phyloP scores from a whole-genome alignment of 2,888 invertebrate genomes.

The Rhingia campestris region DNA sequence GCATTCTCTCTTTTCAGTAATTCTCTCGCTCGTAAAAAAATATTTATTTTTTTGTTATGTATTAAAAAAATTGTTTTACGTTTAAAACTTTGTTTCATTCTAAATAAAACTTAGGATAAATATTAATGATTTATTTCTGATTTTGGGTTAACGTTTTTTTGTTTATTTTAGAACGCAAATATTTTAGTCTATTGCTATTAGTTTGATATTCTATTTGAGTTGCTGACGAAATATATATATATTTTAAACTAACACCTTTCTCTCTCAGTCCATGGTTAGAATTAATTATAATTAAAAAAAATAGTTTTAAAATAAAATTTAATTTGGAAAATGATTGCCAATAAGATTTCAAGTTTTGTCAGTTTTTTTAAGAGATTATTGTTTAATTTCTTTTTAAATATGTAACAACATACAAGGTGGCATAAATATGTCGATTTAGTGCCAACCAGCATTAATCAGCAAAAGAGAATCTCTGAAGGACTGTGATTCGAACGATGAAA shows the following conservation, averaged over 20 bases:
- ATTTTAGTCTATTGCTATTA: constrained; percentile 52
- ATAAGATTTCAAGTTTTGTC: too few relatives aligned
- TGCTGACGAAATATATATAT: constrained; percentile 7
- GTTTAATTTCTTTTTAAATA: too few relatives aligned
- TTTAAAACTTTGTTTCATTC: constrained; percentile 22
- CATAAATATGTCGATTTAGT: too few relatives aligned
- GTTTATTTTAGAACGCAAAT: not conserved
- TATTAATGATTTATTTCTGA: not conserved
- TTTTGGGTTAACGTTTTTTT: not conserved
- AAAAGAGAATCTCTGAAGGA: too few relatives aligned
- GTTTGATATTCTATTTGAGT: constrained; percentile 24
- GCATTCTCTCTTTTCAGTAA: constrained; percentile 43
- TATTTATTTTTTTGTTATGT: constrained; percentile 38
- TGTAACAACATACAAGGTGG: too few relatives aligned
- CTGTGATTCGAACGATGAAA: too few relatives aligned
- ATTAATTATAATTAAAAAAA: not conserved
- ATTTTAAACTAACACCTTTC: not conserved
- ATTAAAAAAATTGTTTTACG: constrained; percentile 9
- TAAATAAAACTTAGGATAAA: constrained; percentile 30
- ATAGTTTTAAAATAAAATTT: too few relatives aligned
- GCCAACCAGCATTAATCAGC: too few relatives aligned
- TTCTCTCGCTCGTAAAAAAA: constrained; percentile 67
- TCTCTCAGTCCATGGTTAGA: not conserved
- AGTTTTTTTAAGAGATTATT: too few relatives aligned
- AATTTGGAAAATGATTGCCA: too few relatives aligned